Conservation (phyloP, 2,113 vertebrate genomes). For the Dendrocopos noguchii region DNA sequence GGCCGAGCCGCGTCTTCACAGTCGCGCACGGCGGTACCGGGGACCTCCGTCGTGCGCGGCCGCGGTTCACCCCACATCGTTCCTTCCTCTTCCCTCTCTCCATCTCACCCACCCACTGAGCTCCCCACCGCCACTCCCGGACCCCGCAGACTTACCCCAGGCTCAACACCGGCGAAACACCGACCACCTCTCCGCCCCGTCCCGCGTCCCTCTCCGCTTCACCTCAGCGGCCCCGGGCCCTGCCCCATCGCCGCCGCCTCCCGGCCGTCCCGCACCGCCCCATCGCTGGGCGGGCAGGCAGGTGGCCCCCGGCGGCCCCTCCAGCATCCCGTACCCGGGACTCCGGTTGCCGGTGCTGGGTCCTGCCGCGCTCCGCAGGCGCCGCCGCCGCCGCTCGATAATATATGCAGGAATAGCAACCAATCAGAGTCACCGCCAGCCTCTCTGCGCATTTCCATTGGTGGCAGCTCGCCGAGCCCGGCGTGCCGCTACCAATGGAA, state of each 20-base stretch:
- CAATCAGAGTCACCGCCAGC: slow-evolving; percentile 43
- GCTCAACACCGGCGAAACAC: slow-evolving; percentile 36
- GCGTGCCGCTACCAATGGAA: no score
- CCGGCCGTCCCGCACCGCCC: neutral
- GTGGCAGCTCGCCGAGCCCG: neutral
- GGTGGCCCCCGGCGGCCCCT: neutral
- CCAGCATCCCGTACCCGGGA: neutral
- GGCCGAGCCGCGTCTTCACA: neutral
- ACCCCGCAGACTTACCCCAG: neutral
- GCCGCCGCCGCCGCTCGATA: neutral
- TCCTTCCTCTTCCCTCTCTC: neutral
- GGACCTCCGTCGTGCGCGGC: neutral
- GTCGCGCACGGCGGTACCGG: neutral
- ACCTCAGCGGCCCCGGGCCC: neutral
- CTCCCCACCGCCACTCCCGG: no score
- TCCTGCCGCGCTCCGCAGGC: neutral
- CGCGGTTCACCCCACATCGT: no score
- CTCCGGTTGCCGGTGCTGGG: neutral
- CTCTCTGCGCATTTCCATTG: slow-evolving; percentile 44
- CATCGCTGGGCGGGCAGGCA: neutral
- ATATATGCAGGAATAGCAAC: slow-evolving; percentile 49
- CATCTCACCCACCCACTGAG: neutral
- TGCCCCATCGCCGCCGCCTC: neutral
- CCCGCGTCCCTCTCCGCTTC: neutral
- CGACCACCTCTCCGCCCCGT: neutral